Percentiles rank a stretch among this genome's conserved stretches.
Evolutionary conservation across 2,113 vertebrate species (phyloP).

Genomic region (Carassius auratus): DNA sequence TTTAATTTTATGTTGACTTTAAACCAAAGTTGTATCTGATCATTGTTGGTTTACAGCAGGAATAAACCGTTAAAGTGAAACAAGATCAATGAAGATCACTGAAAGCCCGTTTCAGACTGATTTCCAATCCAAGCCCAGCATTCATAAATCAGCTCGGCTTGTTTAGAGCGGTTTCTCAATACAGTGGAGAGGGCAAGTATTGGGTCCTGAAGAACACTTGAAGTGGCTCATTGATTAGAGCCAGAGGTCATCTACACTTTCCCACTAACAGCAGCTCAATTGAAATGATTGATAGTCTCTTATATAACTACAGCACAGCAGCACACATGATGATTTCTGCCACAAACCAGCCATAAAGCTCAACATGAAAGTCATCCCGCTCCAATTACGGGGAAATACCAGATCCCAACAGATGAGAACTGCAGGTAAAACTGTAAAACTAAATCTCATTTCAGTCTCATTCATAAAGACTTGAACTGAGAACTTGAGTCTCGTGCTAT

Average conservation of each 20-base stretch:
- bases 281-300: constrained; percentile 71
- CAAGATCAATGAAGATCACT: not conserved
- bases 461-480: not conserved
- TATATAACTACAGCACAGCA: constrained; percentile 63
- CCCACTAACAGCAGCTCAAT: constrained; percentile 72
- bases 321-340: constrained; percentile 54
- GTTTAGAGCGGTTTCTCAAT: constrained; percentile 60
- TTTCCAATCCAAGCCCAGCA: constrained; percentile 46
- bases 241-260: constrained; percentile 55
- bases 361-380: constrained; percentile 48
- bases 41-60: no score
- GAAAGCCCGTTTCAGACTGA: not conserved
- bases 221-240: constrained; percentile 71
- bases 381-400: constrained; percentile 30
- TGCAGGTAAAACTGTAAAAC: not conserved
- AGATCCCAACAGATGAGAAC: not conserved
- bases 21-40: no score
- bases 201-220: constrained; percentile 60
- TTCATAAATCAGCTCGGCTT: constrained; percentile 67
- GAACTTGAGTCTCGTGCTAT: not conserved
- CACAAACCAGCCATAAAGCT: constrained; percentile 64
- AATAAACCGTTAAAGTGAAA: not conserved
- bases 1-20: no score
- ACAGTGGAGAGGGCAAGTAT: constrained; percentile 64
- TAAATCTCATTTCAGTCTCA: not conserved